phyloP scores from a whole-genome alignment of 2,113 vertebrate genomes.

The Picathartes gymnocephalus region DNA sequence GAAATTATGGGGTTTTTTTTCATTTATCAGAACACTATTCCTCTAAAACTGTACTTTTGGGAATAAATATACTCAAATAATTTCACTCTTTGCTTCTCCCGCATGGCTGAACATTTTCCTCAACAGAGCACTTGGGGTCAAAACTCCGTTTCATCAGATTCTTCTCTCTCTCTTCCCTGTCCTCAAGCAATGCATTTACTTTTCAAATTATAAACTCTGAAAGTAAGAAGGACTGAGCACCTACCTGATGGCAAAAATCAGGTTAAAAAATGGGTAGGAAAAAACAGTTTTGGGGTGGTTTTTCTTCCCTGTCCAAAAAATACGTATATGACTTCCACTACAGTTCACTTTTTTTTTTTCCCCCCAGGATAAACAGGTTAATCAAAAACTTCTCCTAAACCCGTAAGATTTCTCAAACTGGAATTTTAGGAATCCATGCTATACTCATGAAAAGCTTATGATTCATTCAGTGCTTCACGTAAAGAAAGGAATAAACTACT shows the following conservation, averaged over 20 bases:
- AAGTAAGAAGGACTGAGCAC: not conserved
- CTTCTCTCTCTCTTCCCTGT: not conserved
- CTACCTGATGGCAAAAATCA: not conserved
- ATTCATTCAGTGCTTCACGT: not conserved
- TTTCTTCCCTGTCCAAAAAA: not conserved
- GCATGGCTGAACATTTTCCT: not conserved
- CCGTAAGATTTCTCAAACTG: not conserved
- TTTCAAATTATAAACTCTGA: not conserved
- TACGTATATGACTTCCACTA: fast-evolving
- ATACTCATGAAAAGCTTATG: not conserved
- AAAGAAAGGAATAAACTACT: not conserved
- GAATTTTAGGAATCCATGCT: not conserved
- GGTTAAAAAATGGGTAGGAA: not conserved
- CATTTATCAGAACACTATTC: not conserved
- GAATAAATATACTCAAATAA: not conserved
- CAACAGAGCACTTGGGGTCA: not conserved
- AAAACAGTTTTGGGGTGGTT: not conserved
- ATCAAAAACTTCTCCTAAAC: not conserved
- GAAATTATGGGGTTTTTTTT: not conserved
- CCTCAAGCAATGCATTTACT: not conserved
- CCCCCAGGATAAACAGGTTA: not conserved
- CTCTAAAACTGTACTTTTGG: not conserved
- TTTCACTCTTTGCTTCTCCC: not conserved
- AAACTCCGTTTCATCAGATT: not conserved
- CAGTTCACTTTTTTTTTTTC: not conserved